These are phyloP conservation scores for Sterna hirundo DNA, from an alignment of 2,113 vertebrate species.

Conservation along the genomic window DNA sequence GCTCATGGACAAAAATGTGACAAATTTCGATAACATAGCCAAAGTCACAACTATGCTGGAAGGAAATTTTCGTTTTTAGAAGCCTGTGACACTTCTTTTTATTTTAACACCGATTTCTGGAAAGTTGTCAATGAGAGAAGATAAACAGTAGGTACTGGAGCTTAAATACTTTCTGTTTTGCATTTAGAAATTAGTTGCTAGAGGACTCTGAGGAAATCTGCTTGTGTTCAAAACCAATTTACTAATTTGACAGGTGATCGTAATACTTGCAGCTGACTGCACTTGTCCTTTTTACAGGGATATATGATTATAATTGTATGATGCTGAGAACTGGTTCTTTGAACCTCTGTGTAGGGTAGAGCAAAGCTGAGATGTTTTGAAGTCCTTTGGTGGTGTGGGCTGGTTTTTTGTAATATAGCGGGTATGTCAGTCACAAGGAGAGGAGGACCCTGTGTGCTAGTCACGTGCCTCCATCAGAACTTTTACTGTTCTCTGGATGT, in stretches of 20 bases:
- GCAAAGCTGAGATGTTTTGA: not conserved
- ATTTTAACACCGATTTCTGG: not conserved
- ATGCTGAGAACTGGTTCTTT: not conserved
- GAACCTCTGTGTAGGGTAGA: not conserved
- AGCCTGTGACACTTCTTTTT: not conserved
- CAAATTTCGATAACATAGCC: not conserved
- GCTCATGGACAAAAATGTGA: not conserved
- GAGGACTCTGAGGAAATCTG: not conserved
- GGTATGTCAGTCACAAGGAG: not conserved
- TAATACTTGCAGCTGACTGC: not conserved
- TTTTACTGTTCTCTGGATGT: accelerated
- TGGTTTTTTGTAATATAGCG: not conserved
- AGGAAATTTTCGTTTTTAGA: not conserved
- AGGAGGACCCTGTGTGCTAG: not conserved
- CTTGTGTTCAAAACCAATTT: not conserved
- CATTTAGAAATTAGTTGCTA: not conserved
- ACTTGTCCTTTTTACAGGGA: not conserved
- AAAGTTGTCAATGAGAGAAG: not conserved
- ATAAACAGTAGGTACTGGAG: not conserved
- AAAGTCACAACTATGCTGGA: not conserved
- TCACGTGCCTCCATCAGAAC: accelerated
- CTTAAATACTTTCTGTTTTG: not conserved
- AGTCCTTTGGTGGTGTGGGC: not conserved
- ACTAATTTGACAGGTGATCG: not conserved
- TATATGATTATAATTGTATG: not conserved